Evolutionary conservation across 1,140 invertebrate genomes (phyloP).

Genomic region (Drosophila pandora): DNA sequence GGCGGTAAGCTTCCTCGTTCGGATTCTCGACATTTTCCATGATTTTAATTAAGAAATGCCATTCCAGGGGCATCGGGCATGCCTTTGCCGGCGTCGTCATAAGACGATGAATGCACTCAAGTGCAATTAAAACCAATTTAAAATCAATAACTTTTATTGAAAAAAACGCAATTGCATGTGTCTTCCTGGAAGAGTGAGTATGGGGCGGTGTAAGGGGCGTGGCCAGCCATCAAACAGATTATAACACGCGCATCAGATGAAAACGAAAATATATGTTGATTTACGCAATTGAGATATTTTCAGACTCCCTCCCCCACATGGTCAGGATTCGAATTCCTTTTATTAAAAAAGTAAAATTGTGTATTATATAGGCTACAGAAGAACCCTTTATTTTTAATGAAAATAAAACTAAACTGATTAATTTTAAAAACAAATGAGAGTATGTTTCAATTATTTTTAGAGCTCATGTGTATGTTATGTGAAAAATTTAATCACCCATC

Average conservation of each 20-base stretch:
- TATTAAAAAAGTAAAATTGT: neutral
- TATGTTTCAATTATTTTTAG: neutral
- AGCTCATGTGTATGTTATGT: neutral
- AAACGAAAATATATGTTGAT: slow-evolving; percentile 56
- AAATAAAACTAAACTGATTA: neutral
- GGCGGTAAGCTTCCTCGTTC: neutral
- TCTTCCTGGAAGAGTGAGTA: neutral
- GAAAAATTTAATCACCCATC: neutral
- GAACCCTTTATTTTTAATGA: neutral
- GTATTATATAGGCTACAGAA: no score
- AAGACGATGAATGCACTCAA: slow-evolving; percentile 72
- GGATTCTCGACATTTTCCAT: slow-evolving; percentile 40
- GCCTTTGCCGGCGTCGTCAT: no score
- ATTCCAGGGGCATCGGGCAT: slow-evolving; percentile 38
- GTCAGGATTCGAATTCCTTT: slow-evolving; percentile 8
- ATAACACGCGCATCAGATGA: slow-evolving; percentile 53
- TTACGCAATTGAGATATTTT: slow-evolving; percentile 65
- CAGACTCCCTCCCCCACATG: neutral
- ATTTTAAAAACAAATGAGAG: neutral
- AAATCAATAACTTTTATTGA: slow-evolving; percentile 74
- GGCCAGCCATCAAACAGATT: slow-evolving; percentile 70
- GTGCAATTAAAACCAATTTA: slow-evolving; percentile 79
- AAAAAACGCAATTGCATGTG: slow-evolving; percentile 28
- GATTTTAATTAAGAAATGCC: slow-evolving; percentile 79
- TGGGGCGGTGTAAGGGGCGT: neutral